Evolutionary conservation across 2,888 invertebrate species (phyloP).

Genomic region (Ochlodes sylvanus): DNA sequence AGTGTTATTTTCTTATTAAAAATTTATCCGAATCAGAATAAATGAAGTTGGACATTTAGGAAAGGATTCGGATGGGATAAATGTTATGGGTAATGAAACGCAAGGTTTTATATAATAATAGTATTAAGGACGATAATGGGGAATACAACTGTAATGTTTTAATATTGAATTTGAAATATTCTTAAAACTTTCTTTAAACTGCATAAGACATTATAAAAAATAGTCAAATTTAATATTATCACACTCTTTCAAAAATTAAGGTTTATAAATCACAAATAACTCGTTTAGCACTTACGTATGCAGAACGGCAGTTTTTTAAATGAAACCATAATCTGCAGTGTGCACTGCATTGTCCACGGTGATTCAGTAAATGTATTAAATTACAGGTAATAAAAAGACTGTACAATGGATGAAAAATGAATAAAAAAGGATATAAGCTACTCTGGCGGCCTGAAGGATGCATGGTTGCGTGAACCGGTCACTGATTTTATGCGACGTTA

Average conservation of each 20-base stretch:
- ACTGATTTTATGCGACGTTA: slow-evolving; percentile 68
- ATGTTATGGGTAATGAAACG: too few relatives aligned
- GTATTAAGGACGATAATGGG: too few relatives aligned
- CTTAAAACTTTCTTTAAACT: too few relatives aligned
- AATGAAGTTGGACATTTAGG: background rate
- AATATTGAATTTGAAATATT: too few relatives aligned
- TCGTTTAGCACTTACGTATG: slow-evolving; percentile 34
- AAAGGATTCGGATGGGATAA: too few relatives aligned
- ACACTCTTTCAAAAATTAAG: slow-evolving; percentile 4
- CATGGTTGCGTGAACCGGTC: slow-evolving; percentile 51
- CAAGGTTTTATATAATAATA: too few relatives aligned
- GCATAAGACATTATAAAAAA: too few relatives aligned
- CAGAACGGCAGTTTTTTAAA: slow-evolving; percentile 39
- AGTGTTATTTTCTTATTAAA: slow-evolving; percentile 36
- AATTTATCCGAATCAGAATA: background rate
- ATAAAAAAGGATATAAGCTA: slow-evolving; percentile 37
- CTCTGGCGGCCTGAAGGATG: slow-evolving; percentile 53
- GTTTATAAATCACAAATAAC: slow-evolving; percentile 16
- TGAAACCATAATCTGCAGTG: slow-evolving; percentile 66
- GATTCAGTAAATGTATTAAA: slow-evolving; percentile 74
- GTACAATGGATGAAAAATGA: slow-evolving; percentile 62
- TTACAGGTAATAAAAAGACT: slow-evolving; percentile 70
- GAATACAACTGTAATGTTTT: too few relatives aligned
- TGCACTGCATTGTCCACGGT: slow-evolving; percentile 59
- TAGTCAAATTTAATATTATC: background rate